Evolutionary conservation across 2,888 invertebrate species (phyloP).

Genomic region (Panorpa germanica): DNA sequence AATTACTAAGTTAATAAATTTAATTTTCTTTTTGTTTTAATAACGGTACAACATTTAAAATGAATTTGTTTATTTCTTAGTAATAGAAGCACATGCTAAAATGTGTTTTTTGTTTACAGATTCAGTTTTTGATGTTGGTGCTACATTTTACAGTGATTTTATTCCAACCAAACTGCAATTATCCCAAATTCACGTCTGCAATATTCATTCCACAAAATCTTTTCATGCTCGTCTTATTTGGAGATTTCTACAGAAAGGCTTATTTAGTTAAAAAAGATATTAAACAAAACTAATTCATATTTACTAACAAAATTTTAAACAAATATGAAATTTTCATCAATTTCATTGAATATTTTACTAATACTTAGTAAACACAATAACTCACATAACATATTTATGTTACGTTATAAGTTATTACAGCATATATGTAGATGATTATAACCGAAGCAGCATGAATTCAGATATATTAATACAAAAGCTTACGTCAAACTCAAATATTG

Average conservation of each 20-base stretch:
- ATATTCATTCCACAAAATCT: slow-evolving; percentile 42
- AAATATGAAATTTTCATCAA: too few relatives aligned
- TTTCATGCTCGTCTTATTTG: slow-evolving; percentile 43
- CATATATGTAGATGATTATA: too few relatives aligned
- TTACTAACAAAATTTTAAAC: too few relatives aligned
- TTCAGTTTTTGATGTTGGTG: slow-evolving; percentile 41
- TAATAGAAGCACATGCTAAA: slow-evolving; percentile 2
- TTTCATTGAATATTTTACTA: too few relatives aligned
- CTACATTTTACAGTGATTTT: slow-evolving; percentile 30
- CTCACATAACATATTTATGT: too few relatives aligned
- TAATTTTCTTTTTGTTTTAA: slow-evolving; percentile 14
- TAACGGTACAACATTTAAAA: slow-evolving; percentile 12
- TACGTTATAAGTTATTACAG: too few relatives aligned
- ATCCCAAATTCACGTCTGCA: slow-evolving; percentile 32
- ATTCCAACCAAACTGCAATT: slow-evolving; percentile 32
- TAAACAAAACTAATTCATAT: too few relatives aligned
- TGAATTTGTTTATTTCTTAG: too few relatives aligned
- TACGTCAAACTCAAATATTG: too few relatives aligned
- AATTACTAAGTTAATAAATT: slow-evolving; percentile 14
- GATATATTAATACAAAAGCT: too few relatives aligned
- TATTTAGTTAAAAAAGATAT: slow-evolving; percentile 30
- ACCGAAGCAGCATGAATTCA: too few relatives aligned
- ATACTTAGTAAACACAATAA: too few relatives aligned
- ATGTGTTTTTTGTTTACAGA: slow-evolving; percentile 25
- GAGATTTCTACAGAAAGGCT: slow-evolving; percentile 44